Percentiles rank a stretch among this genome's conserved stretches.
Evolutionary conservation across 2,113 vertebrate species (phyloP).

Genomic region (Dendropsophus ebraccatus): DNA sequence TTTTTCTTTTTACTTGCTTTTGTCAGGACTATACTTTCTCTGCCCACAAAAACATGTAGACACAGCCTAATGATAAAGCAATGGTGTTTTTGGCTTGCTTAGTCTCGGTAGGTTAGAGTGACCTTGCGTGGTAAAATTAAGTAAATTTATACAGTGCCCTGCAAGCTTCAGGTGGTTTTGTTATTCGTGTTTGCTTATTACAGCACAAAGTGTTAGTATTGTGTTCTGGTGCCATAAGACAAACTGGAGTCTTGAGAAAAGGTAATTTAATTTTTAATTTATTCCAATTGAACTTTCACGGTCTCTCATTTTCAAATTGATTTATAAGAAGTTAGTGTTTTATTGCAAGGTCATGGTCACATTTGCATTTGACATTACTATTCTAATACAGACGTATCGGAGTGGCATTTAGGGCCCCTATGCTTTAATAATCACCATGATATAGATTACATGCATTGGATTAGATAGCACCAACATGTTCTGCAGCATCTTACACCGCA

Average conservation of each 20-base stretch:
- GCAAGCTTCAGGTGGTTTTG: slow-evolving; percentile 23
- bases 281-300: not conserved
- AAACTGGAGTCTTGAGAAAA: not conserved
- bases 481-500: no score
- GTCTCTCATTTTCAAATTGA: not conserved
- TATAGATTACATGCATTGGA: not conserved
- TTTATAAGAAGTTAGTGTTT: not conserved
- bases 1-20: slow-evolving; percentile 71
- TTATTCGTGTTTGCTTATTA: slow-evolving; percentile 9
- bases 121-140: slow-evolving; percentile 73
- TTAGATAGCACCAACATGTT: no score
- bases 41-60: slow-evolving; percentile 68
- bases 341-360: not conserved
- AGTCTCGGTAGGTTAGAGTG: slow-evolving; percentile 73
- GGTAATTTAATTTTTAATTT: slow-evolving; percentile 6
- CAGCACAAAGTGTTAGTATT: slow-evolving; percentile 1
- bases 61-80: slow-evolving; percentile 75
- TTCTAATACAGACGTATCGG: not conserved
- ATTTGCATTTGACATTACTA: not conserved
- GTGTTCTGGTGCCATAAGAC: not conserved
- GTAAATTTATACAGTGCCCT: slow-evolving; percentile 47
- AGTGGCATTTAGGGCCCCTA: not conserved
- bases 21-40: slow-evolving; percentile 71
- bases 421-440: not conserved
- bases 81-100: slow-evolving; percentile 75